phyloP scores from a whole-genome alignment of 2,797 vertebrate species.

The Melanotaenia pygmaea region DNA sequence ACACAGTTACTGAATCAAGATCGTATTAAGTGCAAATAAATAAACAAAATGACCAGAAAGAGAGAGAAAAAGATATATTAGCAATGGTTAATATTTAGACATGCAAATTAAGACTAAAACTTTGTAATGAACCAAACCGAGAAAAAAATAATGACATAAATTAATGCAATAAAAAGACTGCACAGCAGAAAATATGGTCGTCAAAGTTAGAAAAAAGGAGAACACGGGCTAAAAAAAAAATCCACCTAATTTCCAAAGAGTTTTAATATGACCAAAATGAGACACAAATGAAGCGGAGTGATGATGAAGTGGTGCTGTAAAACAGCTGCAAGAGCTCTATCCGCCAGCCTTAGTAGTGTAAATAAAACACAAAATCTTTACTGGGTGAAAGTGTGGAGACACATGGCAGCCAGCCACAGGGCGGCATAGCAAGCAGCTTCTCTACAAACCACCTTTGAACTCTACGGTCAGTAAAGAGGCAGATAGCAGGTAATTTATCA shows the following conservation, averaged over 20 bases:
- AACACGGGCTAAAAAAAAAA: background rate
- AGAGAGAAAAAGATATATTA: too few species aligned
- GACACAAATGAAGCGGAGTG: background rate
- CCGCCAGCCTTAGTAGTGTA: slow-evolving; percentile 20
- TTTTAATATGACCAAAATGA: background rate
- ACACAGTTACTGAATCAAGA: background rate
- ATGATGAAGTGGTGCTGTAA: background rate
- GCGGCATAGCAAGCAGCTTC: slow-evolving; percentile 22
- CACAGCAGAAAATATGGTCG: too few species aligned
- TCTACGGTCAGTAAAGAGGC: slow-evolving; percentile 21
- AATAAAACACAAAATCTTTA: slow-evolving; percentile 31
- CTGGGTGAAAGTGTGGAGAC: slow-evolving; percentile 12
- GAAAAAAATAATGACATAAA: background rate
- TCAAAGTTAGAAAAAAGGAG: background rate
- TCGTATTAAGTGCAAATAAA: background rate
- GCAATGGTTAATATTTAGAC: too few species aligned
- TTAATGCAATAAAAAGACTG: too few species aligned
- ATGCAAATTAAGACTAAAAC: background rate
- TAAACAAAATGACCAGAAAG: background rate
- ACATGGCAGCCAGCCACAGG: slow-evolving; percentile 49
- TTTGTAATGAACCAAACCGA: background rate
- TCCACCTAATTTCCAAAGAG: background rate
- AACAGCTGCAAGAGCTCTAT: background rate
- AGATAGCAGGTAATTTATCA: background rate
- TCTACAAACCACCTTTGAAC: slow-evolving; percentile 59